Evolutionary conservation across 2,888 invertebrate genomes (phyloP), one percentile per base, ranked within the genome.

Genomic region (Graphium colonna): DNA sequence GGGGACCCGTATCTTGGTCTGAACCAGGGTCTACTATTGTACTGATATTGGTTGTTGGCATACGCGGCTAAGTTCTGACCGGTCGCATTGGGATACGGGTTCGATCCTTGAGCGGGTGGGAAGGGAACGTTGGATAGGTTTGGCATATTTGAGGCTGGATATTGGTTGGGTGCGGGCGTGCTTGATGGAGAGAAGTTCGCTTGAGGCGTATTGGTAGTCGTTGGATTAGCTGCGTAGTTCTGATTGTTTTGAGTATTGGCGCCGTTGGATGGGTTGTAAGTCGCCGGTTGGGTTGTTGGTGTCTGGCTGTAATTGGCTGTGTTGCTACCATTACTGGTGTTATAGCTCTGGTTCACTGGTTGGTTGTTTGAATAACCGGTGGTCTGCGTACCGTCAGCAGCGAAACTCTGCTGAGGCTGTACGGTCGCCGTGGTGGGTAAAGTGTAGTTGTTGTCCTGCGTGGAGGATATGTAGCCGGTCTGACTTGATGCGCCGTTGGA

Each of bases 31-130:
- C 88, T 68, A 47, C 82, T 84, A n/a, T 78, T 82, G 52, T 85
- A 86, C 49, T 83, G 85, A 43, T 86, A 88, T 64, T 87, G 87
- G 52, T 85, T 87, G 59, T 77, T 86, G 0, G 88, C 87, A 51
- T 87, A 87, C 49, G 88, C 88, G 57, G 88, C 88, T 71, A 88
- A 69, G 60, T 88, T 88, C 49, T 88, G 88, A 0, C 88, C 88
- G 0, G 87, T 86, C 1, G 88, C 88, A 51, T 88, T 88, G 0
- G 88, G 88, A 50, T 88, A 88, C 0, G 86, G 88, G 55, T 86
- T 87, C 48, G 69, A 64, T 12, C 57, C 69, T 54, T 81, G 85
- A 43, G 73, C 79, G 0, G 80, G 78, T 5, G 81, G 79, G 45
- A 78, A 85, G 0, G 68, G 73, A 18, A 85, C 72, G 41, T 77